These are phyloP conservation scores for Rissa tridactyla DNA, from an alignment of 2,113 vertebrate genomes.

Conservation along the genomic window DNA sequence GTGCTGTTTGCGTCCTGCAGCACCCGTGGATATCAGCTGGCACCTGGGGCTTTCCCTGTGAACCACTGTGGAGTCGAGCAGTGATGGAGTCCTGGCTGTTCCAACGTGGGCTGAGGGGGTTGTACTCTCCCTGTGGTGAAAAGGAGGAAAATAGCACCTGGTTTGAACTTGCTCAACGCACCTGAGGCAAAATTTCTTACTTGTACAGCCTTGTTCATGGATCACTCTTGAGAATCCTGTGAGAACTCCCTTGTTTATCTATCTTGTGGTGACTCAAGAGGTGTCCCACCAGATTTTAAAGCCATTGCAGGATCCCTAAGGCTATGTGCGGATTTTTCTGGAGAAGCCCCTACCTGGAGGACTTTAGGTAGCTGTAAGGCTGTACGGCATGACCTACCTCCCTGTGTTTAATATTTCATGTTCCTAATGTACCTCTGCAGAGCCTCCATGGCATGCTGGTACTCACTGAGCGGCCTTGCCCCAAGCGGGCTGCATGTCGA, in stretches of 20 bases:
- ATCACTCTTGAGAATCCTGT: accelerated
- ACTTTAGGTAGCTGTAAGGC: accelerated
- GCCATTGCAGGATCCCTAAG: not conserved
- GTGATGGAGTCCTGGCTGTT: too few species aligned
- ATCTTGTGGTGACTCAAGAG: not conserved
- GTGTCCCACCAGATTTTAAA: not conserved
- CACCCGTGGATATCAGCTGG: not conserved
- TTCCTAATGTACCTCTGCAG: not conserved
- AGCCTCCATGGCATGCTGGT: too few species aligned
- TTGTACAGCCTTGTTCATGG: not conserved
- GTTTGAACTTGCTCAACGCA: not conserved
- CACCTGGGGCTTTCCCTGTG: not conserved
- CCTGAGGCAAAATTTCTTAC: not conserved
- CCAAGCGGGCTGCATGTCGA: accelerated
- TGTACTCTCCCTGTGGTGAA: not conserved
- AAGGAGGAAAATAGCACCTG: not conserved
- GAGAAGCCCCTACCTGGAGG: not conserved
- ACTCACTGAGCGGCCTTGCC: not conserved
- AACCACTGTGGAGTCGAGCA: not conserved
- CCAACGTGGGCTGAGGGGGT: accelerated
- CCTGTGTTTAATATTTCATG: not conserved
- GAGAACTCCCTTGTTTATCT: not conserved
- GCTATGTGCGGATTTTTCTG: not conserved
- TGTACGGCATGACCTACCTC: not conserved
- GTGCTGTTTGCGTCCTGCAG: not conserved